Percentiles rank a stretch among this genome's conserved stretches.
Conservation (phyloP, 2,888 invertebrate species). For the Drosophila acutilabella region DNA sequence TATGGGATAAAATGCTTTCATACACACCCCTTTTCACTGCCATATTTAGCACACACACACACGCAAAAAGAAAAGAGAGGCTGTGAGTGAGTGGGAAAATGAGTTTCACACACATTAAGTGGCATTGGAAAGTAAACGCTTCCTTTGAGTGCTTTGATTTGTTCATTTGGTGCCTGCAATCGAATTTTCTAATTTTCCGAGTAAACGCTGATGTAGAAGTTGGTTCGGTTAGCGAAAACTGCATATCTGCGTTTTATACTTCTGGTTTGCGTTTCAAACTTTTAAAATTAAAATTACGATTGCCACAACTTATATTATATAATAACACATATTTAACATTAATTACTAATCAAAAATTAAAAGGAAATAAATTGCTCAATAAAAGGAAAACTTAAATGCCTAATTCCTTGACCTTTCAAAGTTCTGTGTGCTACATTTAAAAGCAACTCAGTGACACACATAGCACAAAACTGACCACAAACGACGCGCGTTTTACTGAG, state of each 20-base stretch:
- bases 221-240: background rate
- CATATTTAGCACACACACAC: conserved; percentile 3
- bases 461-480: background rate
- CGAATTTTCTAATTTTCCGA: conserved; percentile 1
- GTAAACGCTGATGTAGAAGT: background rate
- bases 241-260: background rate
- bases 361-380: too few species aligned
- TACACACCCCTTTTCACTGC: conserved; percentile 2
- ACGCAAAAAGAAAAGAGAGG: background rate
- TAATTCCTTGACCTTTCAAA: background rate
- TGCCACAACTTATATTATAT: background rate
- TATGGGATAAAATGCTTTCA: conserved; percentile 59
- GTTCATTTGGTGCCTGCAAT: conserved; percentile 14
- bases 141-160: conserved; percentile 28
- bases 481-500: background rate
- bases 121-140: conserved; percentile 30
- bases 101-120: conserved; percentile 13
- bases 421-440: background rate
- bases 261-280: background rate
- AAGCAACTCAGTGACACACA: conserved; percentile 5
- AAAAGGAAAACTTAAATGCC: background rate
- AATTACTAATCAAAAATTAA: too few species aligned
- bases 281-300: too few species aligned
- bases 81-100: background rate
- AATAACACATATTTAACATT: too few species aligned